Evolutionary conservation across 2,888 invertebrate genomes (phyloP).

Genomic region (Ypsolopha scabrella): DNA sequence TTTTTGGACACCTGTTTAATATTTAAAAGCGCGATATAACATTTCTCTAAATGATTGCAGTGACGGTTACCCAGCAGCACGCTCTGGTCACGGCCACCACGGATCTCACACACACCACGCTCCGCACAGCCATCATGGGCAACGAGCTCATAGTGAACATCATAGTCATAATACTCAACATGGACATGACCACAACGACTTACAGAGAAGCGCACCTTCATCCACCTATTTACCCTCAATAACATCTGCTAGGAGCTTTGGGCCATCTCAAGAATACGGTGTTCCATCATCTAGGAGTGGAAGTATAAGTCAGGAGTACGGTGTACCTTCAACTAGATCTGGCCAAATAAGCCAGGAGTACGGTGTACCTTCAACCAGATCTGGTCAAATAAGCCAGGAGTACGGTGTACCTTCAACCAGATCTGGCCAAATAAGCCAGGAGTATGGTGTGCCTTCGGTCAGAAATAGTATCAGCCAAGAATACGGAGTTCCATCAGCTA

Average conservation of each 20-base stretch:
- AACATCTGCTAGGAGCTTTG: neutral
- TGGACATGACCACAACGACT: neutral
- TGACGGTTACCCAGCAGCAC: constrained; percentile 35
- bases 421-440: constrained; percentile 47
- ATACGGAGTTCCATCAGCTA: constrained; percentile 15
- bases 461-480: constrained; percentile 22
- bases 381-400: constrained; percentile 40
- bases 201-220: neutral
- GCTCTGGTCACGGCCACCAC: constrained; percentile 23
- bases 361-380: constrained; percentile 13
- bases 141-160: constrained; percentile 13
- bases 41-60: no score
- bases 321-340: constrained; percentile 9
- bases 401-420: constrained; percentile 47
- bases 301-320: constrained; percentile 1
- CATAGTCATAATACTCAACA: constrained; percentile 22
- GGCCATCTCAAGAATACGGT: neutral
- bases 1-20: no score
- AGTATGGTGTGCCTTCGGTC: constrained; percentile 52
- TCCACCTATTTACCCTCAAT: constrained; percentile 1
- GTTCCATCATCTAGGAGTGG: constrained; percentile 7
- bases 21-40: no score
- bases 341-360: constrained; percentile 13
- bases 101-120: constrained; percentile 3
- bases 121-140: constrained; percentile 19